A percentile compares a stretch with the other conserved stretches of the same genome.
Evolutionary conservation across 2,888 invertebrate genomes (phyloP).

Genomic region (Microplitis deprimator): DNA sequence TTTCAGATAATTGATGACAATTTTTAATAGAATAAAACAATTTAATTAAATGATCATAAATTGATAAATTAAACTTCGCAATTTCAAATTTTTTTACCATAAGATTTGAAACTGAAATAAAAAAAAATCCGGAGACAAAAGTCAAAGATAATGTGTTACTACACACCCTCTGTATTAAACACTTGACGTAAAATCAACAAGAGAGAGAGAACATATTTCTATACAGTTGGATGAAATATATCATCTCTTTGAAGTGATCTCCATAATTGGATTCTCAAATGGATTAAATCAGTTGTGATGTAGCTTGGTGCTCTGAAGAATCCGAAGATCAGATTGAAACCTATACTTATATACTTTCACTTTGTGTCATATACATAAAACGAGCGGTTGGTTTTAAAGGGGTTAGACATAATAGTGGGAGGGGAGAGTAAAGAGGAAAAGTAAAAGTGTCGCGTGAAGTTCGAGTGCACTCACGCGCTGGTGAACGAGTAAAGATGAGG

Average conservation of each 20-base stretch:
- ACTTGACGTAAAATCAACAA: not conserved
- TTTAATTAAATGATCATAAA: no score
- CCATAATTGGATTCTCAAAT: conserved; percentile 13
- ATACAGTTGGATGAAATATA: not conserved
- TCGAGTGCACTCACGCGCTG: conserved; percentile 16
- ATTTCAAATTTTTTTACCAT: no score
- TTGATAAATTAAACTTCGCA: no score
- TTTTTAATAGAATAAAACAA: no score
- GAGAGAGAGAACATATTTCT: not conserved
- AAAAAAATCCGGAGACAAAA: not conserved
- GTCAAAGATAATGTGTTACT: not conserved
- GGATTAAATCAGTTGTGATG: conserved; percentile 26
- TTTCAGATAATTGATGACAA: no score
- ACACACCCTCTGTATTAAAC: not conserved
- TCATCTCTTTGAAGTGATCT: conserved; percentile 12
- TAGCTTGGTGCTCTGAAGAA: conserved; percentile 20
- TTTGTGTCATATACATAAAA: conserved; percentile 33
- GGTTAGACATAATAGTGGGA: conserved; percentile 1
- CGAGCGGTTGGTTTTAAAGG: conserved; percentile 28
- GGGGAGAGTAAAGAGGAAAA: conserved; percentile 20
- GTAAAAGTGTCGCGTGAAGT: conserved; percentile 22
- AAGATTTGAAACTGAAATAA: not conserved
- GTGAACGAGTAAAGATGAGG: not conserved
- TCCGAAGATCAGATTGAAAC: conserved; percentile 36
- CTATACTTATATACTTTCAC: conserved; percentile 28